Evolutionary conservation across 1,140 invertebrate genomes (phyloP).

Genomic region (Drosophila arawakana): DNA sequence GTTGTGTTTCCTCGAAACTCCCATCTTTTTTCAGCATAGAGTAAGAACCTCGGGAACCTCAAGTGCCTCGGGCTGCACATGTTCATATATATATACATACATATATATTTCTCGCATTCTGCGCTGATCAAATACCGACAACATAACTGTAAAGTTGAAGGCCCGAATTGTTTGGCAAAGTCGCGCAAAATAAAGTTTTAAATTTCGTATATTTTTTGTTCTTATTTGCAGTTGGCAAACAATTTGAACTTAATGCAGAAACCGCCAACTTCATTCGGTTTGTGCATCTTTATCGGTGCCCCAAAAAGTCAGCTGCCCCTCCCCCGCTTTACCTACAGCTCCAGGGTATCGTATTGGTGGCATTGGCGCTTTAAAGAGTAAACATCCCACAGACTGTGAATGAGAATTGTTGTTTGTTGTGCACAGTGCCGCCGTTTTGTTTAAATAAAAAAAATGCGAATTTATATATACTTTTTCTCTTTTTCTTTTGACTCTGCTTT

Average conservation of each 20-base stretch:
- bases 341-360: constrained; percentile 33
- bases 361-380: constrained; percentile 79
- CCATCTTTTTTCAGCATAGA: background rate
- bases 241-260: constrained; percentile 67
- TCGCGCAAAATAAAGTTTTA: constrained; percentile 60
- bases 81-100: background rate
- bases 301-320: constrained; percentile 12
- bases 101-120: constrained; percentile 6
- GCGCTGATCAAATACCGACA: constrained; percentile 48
- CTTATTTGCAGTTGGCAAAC: constrained; percentile 77
- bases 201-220: constrained; percentile 55
- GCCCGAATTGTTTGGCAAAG: constrained; percentile 59
- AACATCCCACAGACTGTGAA: constrained; percentile 49
- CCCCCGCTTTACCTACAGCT: background rate
- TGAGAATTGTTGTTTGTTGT: constrained; percentile 73
- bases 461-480: constrained; percentile 10
- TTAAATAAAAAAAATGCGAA: constrained; percentile 80
- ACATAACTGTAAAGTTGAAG: constrained; percentile 64
- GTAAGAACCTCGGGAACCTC: constrained; percentile 3
- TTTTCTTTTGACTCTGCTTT: constrained; percentile 7
- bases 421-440: constrained; percentile 78
- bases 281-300: constrained; percentile 71
- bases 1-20: constrained; percentile 31
- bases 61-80: constrained; percentile 5
- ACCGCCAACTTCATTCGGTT: constrained; percentile 64